Conservation (phyloP, 2,797 vertebrate species). For the Falco concolor region DNA sequence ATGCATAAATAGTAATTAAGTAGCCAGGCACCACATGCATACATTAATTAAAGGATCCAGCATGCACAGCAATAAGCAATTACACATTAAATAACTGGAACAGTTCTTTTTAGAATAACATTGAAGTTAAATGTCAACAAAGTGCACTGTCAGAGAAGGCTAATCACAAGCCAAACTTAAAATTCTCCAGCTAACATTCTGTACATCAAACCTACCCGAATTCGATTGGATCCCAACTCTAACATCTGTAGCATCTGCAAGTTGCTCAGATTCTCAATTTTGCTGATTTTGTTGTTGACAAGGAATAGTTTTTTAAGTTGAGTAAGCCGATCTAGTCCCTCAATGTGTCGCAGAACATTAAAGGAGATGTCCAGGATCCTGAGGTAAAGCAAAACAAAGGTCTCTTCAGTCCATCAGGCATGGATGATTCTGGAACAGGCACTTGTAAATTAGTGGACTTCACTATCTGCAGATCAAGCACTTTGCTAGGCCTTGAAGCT, state of each 20-base stretch:
- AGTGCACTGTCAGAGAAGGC: not conserved
- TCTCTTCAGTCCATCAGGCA: not conserved
- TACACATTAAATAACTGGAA: not conserved
- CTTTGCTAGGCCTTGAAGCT: not conserved
- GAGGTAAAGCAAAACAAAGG: slow-evolving; percentile 24
- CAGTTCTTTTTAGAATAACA: not conserved
- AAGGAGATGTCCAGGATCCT: slow-evolving; percentile 95
- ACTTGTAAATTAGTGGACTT: not conserved
- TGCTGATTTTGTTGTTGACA: slow-evolving; percentile 94
- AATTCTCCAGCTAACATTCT: not conserved
- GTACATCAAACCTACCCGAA: slow-evolving; percentile 80
- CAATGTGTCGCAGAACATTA: slow-evolving; percentile 89
- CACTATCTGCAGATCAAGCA: not conserved
- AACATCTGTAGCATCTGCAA: slow-evolving; percentile 89
- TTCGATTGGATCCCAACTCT: slow-evolving; percentile 95
- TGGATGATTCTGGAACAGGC: not conserved
- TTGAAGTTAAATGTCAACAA: not conserved
- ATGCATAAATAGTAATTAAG: not conserved
- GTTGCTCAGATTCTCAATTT: slow-evolving; percentile 86
- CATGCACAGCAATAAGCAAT: not conserved
- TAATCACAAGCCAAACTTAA: not conserved
- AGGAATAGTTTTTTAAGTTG: slow-evolving; percentile 91
- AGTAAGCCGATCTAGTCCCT: slow-evolving; percentile 87
- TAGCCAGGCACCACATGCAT: not conserved
- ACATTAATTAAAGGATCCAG: not conserved